A percentile compares a stretch with the other conserved stretches of the same genome.
These are phyloP conservation scores for Trichacis sp. DNA, from an alignment of 2,888 invertebrate genomes.

Conservation along the genomic window DNA sequence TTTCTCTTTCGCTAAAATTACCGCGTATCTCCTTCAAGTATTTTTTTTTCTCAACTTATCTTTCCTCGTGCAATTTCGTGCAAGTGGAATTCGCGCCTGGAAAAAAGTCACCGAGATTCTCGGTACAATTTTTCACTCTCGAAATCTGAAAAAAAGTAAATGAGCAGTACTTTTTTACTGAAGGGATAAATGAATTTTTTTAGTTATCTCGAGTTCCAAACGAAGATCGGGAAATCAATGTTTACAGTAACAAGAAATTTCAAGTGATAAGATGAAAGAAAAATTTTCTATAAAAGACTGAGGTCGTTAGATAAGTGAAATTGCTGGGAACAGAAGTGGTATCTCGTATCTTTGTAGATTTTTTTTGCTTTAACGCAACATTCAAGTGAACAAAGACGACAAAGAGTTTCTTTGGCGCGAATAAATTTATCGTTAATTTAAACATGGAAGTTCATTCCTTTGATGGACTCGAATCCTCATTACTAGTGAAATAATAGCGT, in stretches of 20 bases:
- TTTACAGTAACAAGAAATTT: background rate
- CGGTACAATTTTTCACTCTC: background rate
- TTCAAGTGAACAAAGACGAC: background rate
- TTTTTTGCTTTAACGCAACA: background rate
- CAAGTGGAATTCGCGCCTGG: background rate
- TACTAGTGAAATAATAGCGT: too few species aligned
- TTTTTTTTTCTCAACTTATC: too few species aligned
- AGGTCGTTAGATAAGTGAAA: slow-evolving; percentile 2
- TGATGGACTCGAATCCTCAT: background rate
- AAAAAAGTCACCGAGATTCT: background rate
- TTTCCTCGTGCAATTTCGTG: background rate
- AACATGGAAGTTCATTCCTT: background rate
- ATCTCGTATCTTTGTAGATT: background rate
- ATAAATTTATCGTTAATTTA: background rate
- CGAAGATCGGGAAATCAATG: too few species aligned
- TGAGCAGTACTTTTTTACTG: too few species aligned
- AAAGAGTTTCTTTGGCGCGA: background rate
- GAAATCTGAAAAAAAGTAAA: background rate
- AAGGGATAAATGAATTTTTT: too few species aligned
- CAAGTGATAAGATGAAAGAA: background rate
- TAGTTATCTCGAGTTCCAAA: too few species aligned
- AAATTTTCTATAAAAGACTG: background rate
- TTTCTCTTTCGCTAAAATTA: too few species aligned
- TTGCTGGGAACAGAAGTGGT: background rate
- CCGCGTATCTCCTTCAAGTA: too few species aligned